Conservation (phyloP, 1,140 invertebrate genomes). For the Zaprionus capensis region DNA sequence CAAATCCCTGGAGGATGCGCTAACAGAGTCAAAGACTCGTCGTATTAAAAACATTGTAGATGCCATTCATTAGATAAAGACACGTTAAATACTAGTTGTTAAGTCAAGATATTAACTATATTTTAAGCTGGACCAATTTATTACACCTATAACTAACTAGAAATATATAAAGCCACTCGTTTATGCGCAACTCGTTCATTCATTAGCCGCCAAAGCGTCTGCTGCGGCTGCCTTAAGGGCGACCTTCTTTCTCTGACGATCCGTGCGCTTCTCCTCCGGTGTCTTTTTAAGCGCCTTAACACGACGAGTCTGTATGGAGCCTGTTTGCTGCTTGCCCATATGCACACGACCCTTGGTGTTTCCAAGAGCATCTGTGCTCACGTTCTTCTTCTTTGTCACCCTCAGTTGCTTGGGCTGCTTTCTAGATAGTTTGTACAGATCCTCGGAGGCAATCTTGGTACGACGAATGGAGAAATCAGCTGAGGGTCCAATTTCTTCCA, state of each 20-base stretch:
- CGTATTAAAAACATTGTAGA: constrained; percentile 75
- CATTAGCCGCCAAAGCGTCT: constrained; percentile 51
- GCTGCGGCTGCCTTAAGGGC: constrained; percentile 68
- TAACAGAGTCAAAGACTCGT: constrained; percentile 73
- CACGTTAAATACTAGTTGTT: constrained; percentile 31
- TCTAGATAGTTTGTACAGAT: constrained; percentile 94
- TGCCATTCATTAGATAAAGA: constrained; percentile 63
- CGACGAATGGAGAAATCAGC: constrained; percentile 94
- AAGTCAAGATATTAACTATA: constrained; percentile 51
- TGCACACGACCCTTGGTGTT: constrained; percentile 96
- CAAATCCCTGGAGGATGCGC: constrained; percentile 73
- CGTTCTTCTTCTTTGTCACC: constrained; percentile 95
- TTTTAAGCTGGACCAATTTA: constrained; percentile 78
- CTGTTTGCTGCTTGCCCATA: constrained; percentile 94
- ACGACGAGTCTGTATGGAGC: constrained; percentile 95
- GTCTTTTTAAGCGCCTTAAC: constrained; percentile 96
- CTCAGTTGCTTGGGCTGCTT: constrained; percentile 93
- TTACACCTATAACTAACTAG: constrained; percentile 68
- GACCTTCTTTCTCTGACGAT: constrained; percentile 85
- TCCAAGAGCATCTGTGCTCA: constrained; percentile 93
- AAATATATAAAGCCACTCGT: constrained; percentile 26
- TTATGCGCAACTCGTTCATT: constrained; percentile 20
- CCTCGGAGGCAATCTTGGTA: constrained; percentile 94
- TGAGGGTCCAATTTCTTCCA: constrained; percentile 93
- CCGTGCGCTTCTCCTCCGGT: constrained; percentile 88